Evolutionary conservation across 2,113 vertebrate genomes (phyloP).

Genomic region (Psophia crepitans): DNA sequence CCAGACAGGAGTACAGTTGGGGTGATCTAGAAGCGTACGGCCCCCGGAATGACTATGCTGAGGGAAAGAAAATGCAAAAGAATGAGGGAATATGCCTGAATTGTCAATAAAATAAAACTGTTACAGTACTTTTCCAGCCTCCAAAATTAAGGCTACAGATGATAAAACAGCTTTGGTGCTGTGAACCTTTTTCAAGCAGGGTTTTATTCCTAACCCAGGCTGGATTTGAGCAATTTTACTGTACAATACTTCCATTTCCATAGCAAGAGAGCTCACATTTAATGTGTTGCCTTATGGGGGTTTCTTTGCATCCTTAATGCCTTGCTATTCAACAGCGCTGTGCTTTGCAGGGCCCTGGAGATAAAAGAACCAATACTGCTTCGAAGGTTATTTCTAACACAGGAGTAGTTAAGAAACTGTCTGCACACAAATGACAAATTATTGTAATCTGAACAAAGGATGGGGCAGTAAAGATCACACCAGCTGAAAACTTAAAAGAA

Average conservation of each 20-base stretch:
- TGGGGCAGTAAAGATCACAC: conserved; percentile 32
- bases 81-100: neutral
- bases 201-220: conserved; percentile 46
- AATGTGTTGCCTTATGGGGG: conserved; percentile 56
- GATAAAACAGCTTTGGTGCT: neutral
- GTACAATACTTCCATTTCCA: conserved; percentile 46
- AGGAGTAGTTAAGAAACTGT: conserved; percentile 67
- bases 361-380: conserved; percentile 38
- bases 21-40: neutral
- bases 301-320: conserved; percentile 68
- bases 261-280: conserved; percentile 47
- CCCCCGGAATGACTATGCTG: neutral
- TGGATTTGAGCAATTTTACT: conserved; percentile 38
- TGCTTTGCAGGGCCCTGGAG: conserved; percentile 67
- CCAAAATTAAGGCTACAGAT: neutral
- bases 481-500: conserved; percentile 40
- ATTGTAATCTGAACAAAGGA: conserved; percentile 68
- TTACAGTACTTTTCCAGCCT: conserved; percentile 10
- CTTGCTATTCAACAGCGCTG: conserved; percentile 61
- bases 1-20: no score
- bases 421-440: conserved; percentile 69
- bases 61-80: neutral
- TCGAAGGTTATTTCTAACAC: conserved; percentile 69
- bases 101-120: neutral
- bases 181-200: neutral